phyloP scores from a whole-genome alignment of 2,888 invertebrate genomes.

The Microlaimidae sp. region DNA sequence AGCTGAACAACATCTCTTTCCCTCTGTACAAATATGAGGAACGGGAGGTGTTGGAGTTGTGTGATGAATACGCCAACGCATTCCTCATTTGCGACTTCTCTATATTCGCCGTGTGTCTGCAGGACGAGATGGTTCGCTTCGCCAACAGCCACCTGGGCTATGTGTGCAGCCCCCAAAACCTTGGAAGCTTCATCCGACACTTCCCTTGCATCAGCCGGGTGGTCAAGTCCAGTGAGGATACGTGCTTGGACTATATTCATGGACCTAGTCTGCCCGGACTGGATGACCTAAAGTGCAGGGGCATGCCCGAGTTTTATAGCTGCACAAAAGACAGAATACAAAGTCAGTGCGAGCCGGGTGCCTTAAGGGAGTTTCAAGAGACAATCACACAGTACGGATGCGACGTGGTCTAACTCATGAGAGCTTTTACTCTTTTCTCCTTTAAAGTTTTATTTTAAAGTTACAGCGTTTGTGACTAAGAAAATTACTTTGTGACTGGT shows the following conservation, averaged over 20 bases:
- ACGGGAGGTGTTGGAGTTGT: constrained; percentile 15
- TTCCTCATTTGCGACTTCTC: constrained; percentile 14
- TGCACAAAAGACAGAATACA: constrained; percentile 6
- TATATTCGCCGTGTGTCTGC: constrained; percentile 11
- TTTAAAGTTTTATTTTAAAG: no score
- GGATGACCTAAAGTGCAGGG: constrained; percentile 5
- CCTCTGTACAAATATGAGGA: constrained; percentile 14
- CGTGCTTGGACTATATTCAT: background rate
- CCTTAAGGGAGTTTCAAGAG: constrained; percentile 4
- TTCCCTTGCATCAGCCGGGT: constrained; percentile 11
- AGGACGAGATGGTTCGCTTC: constrained; percentile 12
- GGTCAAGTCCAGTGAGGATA: background rate
- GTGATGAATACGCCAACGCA: constrained; percentile 17
- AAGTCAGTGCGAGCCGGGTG: constrained; percentile 4
- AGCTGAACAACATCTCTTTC: constrained; percentile 27
- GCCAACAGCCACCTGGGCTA: constrained; percentile 13
- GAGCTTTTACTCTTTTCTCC: no score
- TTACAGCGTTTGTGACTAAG: no score
- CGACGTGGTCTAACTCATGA: constrained; percentile 2
- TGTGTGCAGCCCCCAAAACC: constrained; percentile 10
- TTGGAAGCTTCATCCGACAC: constrained; percentile 9
- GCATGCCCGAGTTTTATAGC: constrained; percentile 9
- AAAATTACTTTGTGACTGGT: no score
- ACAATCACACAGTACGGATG: constrained; percentile 14
- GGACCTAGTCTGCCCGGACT: background rate